These are phyloP conservation scores for Cercopithecus mona DNA, from an alignment of 2,113 vertebrate genomes.

Conservation along the genomic window DNA sequence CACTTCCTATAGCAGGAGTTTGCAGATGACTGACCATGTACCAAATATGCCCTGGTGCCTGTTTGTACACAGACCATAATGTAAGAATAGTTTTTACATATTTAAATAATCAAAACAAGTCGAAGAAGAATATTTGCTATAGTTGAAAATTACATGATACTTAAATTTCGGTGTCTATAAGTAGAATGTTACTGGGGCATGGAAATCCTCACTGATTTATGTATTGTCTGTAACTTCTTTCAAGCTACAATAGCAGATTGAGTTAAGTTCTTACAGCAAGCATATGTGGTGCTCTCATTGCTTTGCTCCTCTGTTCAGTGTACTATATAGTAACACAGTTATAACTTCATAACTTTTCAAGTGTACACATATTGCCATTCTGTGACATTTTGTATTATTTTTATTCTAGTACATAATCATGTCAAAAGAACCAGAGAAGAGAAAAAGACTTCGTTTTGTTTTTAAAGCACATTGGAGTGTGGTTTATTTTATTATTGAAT, in stretches of 20 bases:
- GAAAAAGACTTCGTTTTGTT: background rate
- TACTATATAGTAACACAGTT: background rate
- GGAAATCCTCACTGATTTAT: background rate
- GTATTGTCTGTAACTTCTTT: background rate
- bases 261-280: background rate
- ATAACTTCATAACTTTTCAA: background rate
- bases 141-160: background rate
- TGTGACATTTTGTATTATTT: background rate
- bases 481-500: slow-evolving; percentile 21
- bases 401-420: background rate
- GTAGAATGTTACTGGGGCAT: background rate
- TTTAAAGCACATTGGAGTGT: slow-evolving; percentile 2
- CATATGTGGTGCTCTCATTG: background rate
- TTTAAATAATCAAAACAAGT: slow-evolving; percentile 35
- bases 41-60: background rate
- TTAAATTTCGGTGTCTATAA: slow-evolving; percentile 21
- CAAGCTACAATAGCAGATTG: background rate
- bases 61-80: background rate
- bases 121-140: background rate
- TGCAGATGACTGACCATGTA: background rate
- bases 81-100: background rate
- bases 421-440: slow-evolving; percentile 16
- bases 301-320: background rate
- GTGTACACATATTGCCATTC: background rate
- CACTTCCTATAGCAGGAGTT: background rate